Evolutionary conservation across 2,113 vertebrate species (phyloP).

Genomic region (Callospermophilus lateralis): DNA sequence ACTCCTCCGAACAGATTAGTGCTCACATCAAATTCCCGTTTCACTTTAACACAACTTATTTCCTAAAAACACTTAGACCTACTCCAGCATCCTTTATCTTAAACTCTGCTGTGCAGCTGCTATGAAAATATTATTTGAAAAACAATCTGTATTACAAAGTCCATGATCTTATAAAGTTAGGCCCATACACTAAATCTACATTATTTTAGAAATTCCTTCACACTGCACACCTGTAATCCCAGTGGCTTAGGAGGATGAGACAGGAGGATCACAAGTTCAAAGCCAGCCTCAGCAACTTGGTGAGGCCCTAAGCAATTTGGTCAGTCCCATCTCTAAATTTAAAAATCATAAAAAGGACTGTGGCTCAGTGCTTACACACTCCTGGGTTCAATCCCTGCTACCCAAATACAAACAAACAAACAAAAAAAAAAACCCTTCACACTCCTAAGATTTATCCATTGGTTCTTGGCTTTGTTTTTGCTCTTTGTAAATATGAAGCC

Average conservation of each 20-base stretch:
- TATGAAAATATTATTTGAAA: not conserved
- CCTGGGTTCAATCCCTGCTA: no score
- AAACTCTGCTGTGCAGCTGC: not conserved
- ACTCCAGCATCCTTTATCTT: not conserved
- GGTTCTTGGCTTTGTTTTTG: not conserved
- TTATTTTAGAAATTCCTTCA: slow-evolving; percentile 43
- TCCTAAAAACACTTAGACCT: not conserved
- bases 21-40: not conserved
- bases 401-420: no score
- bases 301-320: no score
- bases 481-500: not conserved
- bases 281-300: no score
- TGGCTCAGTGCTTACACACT: no score
- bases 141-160: not conserved
- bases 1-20: not conserved
- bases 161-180: not conserved
- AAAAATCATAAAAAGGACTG: no score
- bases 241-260: no score
- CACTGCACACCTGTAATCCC: no score
- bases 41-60: not conserved
- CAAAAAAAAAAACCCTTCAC: no score
- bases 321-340: no score
- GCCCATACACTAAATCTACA: not conserved
- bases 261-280: no score
- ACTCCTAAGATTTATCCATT: not conserved